phyloP scores from a whole-genome alignment of 2,113 vertebrate genomes.

The Australoheros scitulus region DNA sequence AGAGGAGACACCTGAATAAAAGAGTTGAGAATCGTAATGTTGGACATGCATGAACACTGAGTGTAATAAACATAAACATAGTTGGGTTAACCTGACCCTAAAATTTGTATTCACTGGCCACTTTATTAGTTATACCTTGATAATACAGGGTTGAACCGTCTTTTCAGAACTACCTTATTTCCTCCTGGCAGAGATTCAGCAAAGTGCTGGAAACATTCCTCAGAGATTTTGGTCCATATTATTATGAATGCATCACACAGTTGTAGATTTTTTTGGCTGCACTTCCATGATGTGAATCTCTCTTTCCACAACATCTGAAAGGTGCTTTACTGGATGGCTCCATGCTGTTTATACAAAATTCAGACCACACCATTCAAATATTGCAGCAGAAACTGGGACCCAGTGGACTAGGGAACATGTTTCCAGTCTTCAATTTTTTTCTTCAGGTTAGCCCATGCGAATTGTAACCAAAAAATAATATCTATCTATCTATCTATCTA shows the following conservation, averaged over 20 bases:
- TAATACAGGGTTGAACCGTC: background rate
- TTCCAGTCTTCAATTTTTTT: background rate
- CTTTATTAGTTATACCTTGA: too few relatives aligned
- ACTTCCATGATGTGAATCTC: background rate
- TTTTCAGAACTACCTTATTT: background rate
- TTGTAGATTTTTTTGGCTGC: background rate
- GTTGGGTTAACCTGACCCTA: too few relatives aligned
- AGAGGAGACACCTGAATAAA: background rate
- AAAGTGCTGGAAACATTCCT: background rate
- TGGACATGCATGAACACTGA: background rate
- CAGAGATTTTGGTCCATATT: background rate
- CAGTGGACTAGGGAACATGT: rapidly evolving
- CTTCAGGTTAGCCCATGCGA: background rate
- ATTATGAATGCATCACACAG: background rate
- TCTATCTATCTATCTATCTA: too few relatives aligned
- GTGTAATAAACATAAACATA: too few relatives aligned
- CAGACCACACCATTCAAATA: background rate
- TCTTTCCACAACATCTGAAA: background rate
- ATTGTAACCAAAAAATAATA: too few relatives aligned
- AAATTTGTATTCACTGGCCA: too few relatives aligned
- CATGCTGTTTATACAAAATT: background rate
- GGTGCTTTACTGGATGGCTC: background rate
- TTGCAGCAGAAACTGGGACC: background rate
- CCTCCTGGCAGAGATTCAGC: background rate
- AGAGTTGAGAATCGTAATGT: background rate